Evolutionary conservation across 2,888 invertebrate species (phyloP).

Genomic region (Cryptus armator): DNA sequence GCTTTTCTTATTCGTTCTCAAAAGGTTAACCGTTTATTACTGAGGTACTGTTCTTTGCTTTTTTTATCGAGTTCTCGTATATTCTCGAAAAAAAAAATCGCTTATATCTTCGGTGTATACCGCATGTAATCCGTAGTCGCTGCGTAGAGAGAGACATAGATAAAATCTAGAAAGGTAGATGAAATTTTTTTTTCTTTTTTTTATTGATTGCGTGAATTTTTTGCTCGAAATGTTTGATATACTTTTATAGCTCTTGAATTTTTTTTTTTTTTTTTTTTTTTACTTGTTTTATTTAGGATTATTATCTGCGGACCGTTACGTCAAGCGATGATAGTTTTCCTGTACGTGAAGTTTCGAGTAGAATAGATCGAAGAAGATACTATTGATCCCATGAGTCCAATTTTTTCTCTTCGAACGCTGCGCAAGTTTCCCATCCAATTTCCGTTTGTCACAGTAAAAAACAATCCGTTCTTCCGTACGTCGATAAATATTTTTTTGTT

Average conservation of each 20-base stretch:
- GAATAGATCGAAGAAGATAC: constrained; percentile 55
- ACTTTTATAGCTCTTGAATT: neutral
- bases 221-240: constrained; percentile 23
- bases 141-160: constrained; percentile 10
- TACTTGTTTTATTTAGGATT: constrained; percentile 22
- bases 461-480: constrained; percentile 18
- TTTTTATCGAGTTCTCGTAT: constrained; percentile 46
- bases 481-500: constrained; percentile 18
- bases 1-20: constrained; percentile 62
- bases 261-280: constrained; percentile 4
- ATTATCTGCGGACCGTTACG: constrained; percentile 65
- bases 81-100: constrained; percentile 1
- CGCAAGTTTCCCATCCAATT: constrained; percentile 27
- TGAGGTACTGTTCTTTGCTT: constrained; percentile 68
- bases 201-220: neutral
- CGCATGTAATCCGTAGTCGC: constrained; percentile 37
- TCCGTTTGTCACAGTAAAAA: neutral
- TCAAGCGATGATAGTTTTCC: constrained; percentile 68
- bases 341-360: constrained; percentile 53
- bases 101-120: constrained; percentile 20
- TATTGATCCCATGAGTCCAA: constrained; percentile 50
- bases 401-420: constrained; percentile 17
- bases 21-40: constrained; percentile 63
- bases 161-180: neutral
- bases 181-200: neutral